These are phyloP conservation scores for Acropternis orthonyx DNA, from an alignment of 2,797 vertebrate species.

Conservation along the genomic window DNA sequence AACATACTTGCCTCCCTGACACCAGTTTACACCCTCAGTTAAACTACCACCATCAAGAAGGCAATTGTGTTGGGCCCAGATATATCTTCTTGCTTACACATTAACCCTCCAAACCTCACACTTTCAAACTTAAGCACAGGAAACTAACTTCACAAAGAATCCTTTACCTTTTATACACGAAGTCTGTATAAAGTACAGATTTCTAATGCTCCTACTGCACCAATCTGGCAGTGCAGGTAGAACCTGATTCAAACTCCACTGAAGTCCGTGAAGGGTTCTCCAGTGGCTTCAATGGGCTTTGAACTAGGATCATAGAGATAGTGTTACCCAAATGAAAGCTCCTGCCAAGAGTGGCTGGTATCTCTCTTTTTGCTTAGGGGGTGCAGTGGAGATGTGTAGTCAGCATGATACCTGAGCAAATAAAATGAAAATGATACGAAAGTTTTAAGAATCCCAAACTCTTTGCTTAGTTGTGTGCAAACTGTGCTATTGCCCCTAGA, in stretches of 20 bases:
- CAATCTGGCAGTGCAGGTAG: not conserved
- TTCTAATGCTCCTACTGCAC: slow-evolving; percentile 57
- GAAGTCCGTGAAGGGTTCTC: slow-evolving; percentile 4
- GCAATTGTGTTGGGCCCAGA: slow-evolving; percentile 77
- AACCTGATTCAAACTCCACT: slow-evolving; percentile 29
- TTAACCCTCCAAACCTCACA: not conserved
- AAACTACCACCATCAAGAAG: slow-evolving; percentile 74
- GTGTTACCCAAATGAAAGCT: slow-evolving; percentile 52
- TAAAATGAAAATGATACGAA: slow-evolving; percentile 71
- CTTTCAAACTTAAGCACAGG: slow-evolving; percentile 25
- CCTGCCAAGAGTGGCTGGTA: slow-evolving; percentile 65
- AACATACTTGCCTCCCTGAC: slow-evolving; percentile 75
- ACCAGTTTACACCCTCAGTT: slow-evolving; percentile 49
- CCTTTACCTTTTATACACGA: not conserved
- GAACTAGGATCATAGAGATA: slow-evolving; percentile 45
- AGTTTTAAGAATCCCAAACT: slow-evolving; percentile 62
- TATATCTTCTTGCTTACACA: slow-evolving; percentile 44
- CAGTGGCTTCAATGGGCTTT: slow-evolving; percentile 21
- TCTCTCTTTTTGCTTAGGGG: slow-evolving; percentile 65
- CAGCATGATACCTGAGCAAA: slow-evolving; percentile 81
- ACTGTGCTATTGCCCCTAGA: slow-evolving; percentile 75
- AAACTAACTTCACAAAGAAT: slow-evolving; percentile 20
- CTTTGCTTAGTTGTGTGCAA: slow-evolving; percentile 78
- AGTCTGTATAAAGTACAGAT: slow-evolving; percentile 36
- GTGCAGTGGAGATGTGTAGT: slow-evolving; percentile 63